These are phyloP conservation scores for Ceramica pisi DNA, from an alignment of 2,888 invertebrate species.

Conservation along the genomic window DNA sequence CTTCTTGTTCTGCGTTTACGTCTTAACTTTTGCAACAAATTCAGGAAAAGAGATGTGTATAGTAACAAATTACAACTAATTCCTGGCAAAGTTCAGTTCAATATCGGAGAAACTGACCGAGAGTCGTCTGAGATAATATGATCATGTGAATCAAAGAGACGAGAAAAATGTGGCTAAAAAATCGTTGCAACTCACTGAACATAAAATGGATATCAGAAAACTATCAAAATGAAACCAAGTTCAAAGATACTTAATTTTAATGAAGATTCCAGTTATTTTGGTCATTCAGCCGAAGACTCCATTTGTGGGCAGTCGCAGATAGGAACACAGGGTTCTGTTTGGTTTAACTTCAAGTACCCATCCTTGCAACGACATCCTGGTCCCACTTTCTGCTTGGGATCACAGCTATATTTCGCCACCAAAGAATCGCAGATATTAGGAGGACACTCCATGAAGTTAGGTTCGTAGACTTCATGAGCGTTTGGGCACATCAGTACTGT, in stretches of 20 bases:
- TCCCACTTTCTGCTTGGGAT: slow-evolving; percentile 35
- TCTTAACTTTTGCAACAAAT: too few species aligned
- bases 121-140: too few species aligned
- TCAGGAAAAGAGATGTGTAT: too few species aligned
- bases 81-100: too few species aligned
- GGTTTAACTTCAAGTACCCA: slow-evolving; percentile 64
- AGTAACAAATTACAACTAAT: too few species aligned
- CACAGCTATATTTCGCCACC: slow-evolving; percentile 57
- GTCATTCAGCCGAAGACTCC: slow-evolving; percentile 30
- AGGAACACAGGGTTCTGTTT: slow-evolving; percentile 64
- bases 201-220: not conserved
- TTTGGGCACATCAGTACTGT: slow-evolving; percentile 38
- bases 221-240: not conserved
- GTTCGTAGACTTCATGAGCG: slow-evolving; percentile 33
- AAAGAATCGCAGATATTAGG: slow-evolving; percentile 66
- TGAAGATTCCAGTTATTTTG: not conserved
- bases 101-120: too few species aligned
- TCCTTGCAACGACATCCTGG: slow-evolving; percentile 69
- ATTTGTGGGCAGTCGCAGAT: slow-evolving; percentile 63
- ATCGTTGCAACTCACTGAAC: too few species aligned
- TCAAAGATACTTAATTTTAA: not conserved
- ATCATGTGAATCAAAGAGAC: too few species aligned
- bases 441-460: slow-evolving; percentile 35
- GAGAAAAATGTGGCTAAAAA: too few species aligned
- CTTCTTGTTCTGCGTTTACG: too few species aligned